Conservation (phyloP, 2,113 vertebrate genomes). For the Stegostoma tigrinum region DNA sequence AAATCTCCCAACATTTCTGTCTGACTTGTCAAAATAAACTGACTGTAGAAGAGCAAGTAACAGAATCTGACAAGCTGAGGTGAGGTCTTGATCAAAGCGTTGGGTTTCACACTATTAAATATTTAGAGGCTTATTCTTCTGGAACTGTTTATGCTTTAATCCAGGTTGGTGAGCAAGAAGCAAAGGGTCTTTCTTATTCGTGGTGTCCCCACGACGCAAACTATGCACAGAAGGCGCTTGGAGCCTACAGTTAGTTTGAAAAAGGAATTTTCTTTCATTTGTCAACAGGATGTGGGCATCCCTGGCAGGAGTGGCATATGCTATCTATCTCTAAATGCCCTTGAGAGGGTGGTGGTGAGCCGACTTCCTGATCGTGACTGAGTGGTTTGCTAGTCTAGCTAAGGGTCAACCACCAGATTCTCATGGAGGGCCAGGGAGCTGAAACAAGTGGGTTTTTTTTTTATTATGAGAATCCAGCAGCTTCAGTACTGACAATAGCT, state of each 20-base stretch:
- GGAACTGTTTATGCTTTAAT: background rate
- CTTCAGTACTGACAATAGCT: no score
- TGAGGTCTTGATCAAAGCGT: background rate
- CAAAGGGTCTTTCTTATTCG: background rate
- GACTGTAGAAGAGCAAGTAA: background rate
- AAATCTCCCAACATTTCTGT: background rate
- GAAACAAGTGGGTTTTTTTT: no score
- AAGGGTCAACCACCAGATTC: no score
- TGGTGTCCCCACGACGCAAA: background rate
- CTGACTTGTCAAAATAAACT: background rate
- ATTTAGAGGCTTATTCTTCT: background rate
- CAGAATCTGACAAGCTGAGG: background rate
- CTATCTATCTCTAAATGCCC: no score
- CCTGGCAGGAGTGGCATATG: no score
- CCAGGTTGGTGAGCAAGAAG: background rate
- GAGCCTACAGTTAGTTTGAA: background rate
- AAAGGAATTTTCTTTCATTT: background rate
- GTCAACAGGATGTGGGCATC: no score
- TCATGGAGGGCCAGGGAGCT: no score
- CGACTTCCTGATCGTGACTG: no score
- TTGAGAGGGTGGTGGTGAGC: no score
- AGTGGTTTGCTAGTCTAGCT: no score
- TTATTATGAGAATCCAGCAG: no score
- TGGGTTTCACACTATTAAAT: background rate
- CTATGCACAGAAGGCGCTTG: background rate